phyloP scores from a whole-genome alignment of 2,113 vertebrate species.

The Rostratula benghalensis region DNA sequence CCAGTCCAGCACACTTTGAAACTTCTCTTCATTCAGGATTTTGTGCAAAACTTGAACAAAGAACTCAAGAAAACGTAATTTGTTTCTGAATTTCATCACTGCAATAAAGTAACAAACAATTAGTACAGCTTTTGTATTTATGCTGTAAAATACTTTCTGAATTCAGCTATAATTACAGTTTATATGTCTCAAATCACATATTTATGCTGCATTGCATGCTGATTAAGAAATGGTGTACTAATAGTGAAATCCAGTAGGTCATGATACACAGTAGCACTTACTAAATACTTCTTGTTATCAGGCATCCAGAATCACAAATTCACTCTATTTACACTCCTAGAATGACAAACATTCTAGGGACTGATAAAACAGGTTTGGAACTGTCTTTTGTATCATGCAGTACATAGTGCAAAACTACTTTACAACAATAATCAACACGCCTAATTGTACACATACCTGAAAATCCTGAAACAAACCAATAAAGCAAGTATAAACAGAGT shows the following conservation, averaged over 20 bases:
- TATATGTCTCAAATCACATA: background rate
- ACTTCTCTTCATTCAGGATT: conserved; percentile 82
- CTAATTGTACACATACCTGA: background rate
- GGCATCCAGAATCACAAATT: background rate
- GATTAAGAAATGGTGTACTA: background rate
- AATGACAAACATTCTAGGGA: background rate
- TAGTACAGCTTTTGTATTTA: background rate
- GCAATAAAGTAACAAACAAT: background rate
- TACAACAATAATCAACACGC: background rate
- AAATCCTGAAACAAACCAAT: background rate
- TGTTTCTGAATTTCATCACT: conserved; percentile 88
- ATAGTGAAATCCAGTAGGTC: background rate
- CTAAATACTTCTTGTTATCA: background rate
- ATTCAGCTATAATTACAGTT: background rate
- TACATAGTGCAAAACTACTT: background rate
- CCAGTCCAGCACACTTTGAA: conserved; percentile 78
- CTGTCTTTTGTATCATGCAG: background rate
- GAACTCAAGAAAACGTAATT: conserved; percentile 84
- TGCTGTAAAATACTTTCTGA: background rate
- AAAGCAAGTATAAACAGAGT: background rate
- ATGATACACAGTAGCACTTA: background rate
- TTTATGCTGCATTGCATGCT: background rate
- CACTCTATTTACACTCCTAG: background rate
- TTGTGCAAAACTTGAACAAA: conserved; percentile 83
- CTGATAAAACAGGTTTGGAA: background rate